phyloP scores from a whole-genome alignment of 2,888 invertebrate species.

The Aphidius colemani region DNA sequence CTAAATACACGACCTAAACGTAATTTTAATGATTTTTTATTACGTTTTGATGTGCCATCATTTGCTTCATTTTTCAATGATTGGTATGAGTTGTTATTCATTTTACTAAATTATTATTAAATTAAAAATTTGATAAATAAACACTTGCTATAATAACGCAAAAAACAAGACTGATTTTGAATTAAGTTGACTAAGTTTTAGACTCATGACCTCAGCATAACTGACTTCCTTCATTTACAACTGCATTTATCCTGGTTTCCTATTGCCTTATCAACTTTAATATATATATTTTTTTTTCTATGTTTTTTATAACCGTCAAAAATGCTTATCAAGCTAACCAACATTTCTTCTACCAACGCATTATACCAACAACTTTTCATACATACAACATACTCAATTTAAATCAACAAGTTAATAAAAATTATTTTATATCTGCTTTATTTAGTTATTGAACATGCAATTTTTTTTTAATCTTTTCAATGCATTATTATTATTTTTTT shows the following conservation, averaged over 20 bases:
- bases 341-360: not conserved
- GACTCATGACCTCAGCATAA: not conserved
- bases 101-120: not conserved
- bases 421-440: no score
- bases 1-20: constrained; percentile 42
- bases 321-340: constrained; percentile 9
- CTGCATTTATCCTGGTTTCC: constrained; percentile 39
- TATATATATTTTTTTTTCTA: not conserved
- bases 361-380: no score
- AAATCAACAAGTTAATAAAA: no score
- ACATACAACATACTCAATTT: no score
- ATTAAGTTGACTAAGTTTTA: not conserved
- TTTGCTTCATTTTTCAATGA: constrained; percentile 28
- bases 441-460: no score
- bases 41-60: constrained; percentile 30
- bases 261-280: constrained; percentile 20
- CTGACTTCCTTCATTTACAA: constrained; percentile 26
- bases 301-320: constrained; percentile 16
- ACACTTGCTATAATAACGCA: not conserved
- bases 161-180: no score
- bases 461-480: no score
- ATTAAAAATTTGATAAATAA: not conserved
- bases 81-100: constrained; percentile 28
- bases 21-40: constrained; percentile 36
- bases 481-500: no score